Conservation (phyloP, 2,113 vertebrate genomes). For the Pongo pygmaeus region DNA sequence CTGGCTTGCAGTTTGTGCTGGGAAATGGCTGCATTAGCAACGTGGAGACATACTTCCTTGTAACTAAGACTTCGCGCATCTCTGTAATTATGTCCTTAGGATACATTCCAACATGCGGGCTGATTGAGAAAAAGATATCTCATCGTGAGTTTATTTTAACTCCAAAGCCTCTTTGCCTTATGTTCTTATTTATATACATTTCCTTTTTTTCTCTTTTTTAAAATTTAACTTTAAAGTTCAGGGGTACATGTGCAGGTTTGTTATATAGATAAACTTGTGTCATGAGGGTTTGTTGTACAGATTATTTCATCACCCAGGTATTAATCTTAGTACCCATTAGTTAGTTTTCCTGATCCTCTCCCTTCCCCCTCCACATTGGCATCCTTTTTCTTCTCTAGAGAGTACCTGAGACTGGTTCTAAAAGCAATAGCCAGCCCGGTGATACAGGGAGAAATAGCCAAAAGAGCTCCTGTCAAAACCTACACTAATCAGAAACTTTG, state of each 20-base stretch:
- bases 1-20: not conserved
- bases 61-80: not conserved
- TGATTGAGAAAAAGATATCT: not conserved
- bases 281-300: too few relatives aligned
- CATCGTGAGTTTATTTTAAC: not conserved
- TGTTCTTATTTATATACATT: not conserved
- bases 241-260: too few relatives aligned
- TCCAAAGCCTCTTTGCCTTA: not conserved
- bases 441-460: fast-evolving
- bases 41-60: fast-evolving
- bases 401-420: not conserved
- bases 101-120: not conserved
- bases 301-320: too few relatives aligned
- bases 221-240: too few relatives aligned
- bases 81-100: not conserved
- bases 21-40: fast-evolving
- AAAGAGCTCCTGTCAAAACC: not conserved
- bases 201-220: too few relatives aligned
- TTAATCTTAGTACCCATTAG: too few relatives aligned
- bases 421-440: fast-evolving
- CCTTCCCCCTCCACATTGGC: too few relatives aligned
- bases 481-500: too few relatives aligned
- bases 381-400: not conserved
- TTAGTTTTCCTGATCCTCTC: too few relatives aligned
- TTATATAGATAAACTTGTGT: too few relatives aligned